Evolutionary conservation across 2,797 vertebrate genomes (phyloP).

Genomic region (Muraenolepis orangiensis): DNA sequence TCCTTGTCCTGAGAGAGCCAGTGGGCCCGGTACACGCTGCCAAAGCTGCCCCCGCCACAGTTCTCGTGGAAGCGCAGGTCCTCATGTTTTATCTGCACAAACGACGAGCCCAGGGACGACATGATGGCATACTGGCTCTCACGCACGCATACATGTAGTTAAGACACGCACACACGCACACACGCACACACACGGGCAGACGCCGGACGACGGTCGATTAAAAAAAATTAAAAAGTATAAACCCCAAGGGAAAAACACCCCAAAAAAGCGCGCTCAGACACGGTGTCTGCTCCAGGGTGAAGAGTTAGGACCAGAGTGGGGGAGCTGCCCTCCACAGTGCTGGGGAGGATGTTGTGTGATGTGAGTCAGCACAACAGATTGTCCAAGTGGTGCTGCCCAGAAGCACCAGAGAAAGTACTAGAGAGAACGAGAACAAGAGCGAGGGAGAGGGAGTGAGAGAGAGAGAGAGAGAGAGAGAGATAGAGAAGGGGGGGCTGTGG

Average conservation of each 20-base stretch:
- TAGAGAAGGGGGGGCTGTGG: background rate
- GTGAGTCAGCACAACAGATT: slow-evolving; percentile 47
- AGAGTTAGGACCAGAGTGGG: slow-evolving; percentile 12
- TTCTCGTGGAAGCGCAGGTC: slow-evolving; percentile 97
- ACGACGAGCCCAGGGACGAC: slow-evolving; percentile 94
- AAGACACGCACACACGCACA: slow-evolving; percentile 41
- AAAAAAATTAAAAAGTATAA: slow-evolving; percentile 4
- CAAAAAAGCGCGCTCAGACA: slow-evolving; percentile 3
- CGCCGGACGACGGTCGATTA: slow-evolving; percentile 8
- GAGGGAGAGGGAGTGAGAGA: slow-evolving; percentile 11
- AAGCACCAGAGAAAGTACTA: slow-evolving; percentile 62
- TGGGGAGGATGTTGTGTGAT: slow-evolving; percentile 50
- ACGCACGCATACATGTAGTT: slow-evolving; percentile 11
- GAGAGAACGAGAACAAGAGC: slow-evolving; percentile 9
- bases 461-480: background rate
- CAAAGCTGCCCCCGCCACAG: slow-evolving; percentile 96
- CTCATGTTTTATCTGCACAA: slow-evolving; percentile 97
- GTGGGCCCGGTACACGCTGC: slow-evolving; percentile 92
- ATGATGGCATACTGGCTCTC: slow-evolving; percentile 95
- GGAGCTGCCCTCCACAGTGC: slow-evolving; percentile 31
- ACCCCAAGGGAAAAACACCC: background rate
- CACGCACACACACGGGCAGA: slow-evolving; percentile 35
- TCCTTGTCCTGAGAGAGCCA: slow-evolving; percentile 97
- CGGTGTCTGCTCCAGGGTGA: slow-evolving; percentile 13
- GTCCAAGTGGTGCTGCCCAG: slow-evolving; percentile 54